phyloP scores from a whole-genome alignment of 2,797 vertebrate genomes.

The Bradypodion ventrale region DNA sequence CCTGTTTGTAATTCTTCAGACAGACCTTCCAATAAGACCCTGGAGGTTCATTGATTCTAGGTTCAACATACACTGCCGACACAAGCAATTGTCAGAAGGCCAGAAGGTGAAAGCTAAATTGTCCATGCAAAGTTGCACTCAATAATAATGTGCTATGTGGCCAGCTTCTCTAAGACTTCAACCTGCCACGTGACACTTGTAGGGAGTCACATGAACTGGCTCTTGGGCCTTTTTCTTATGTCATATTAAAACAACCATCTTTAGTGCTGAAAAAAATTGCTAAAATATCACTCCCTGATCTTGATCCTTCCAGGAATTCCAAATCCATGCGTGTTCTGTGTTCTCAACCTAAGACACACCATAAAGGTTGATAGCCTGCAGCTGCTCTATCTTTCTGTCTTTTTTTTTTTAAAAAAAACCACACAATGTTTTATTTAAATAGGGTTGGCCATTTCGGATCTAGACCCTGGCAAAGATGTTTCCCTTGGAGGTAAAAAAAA shows the following conservation, averaged over 20 bases:
- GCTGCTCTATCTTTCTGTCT: background rate
- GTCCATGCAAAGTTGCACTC: background rate
- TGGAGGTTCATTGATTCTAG: background rate
- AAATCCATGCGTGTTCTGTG: conserved; percentile 31
- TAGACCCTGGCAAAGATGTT: background rate
- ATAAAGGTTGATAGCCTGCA: conserved; percentile 36
- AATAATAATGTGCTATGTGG: background rate
- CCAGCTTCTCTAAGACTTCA: background rate
- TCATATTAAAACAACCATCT: conserved; percentile 29
- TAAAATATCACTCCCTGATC: conserved; percentile 43
- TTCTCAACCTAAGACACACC: conserved; percentile 28
- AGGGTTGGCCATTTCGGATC: conserved; percentile 19
- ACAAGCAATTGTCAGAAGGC: background rate
- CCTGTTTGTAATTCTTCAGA: background rate
- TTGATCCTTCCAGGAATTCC: conserved; percentile 22
- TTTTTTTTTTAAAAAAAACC: conserved; percentile 34
- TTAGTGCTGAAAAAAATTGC: conserved; percentile 19
- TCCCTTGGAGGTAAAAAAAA: conserved; percentile 24
- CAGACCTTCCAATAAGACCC: background rate
- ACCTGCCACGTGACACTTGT: background rate
- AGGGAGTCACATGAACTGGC: background rate
- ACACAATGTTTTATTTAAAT: conserved; percentile 40
- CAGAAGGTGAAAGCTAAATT: background rate
- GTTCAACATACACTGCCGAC: background rate
- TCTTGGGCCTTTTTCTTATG: background rate